Evolutionary conservation across 1,140 invertebrate species (phyloP).

Genomic region (Globodera rostochiensis): DNA sequence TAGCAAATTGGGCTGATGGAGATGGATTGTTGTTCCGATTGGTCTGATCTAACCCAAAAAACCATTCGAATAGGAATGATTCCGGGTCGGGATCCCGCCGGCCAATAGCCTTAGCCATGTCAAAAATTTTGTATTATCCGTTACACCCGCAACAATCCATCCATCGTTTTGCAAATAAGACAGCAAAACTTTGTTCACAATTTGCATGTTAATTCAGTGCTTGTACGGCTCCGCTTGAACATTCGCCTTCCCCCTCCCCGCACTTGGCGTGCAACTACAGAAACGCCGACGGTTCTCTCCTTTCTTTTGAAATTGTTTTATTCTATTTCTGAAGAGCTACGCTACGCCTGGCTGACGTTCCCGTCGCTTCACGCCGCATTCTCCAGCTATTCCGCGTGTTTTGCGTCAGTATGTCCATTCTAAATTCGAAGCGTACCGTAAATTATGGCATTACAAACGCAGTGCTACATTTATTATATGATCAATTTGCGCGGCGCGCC

Average conservation of each 20-base stretch:
- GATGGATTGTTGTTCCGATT: too few species aligned
- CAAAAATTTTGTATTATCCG: too few species aligned
- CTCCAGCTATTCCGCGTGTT: slow-evolving; percentile 60
- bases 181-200: too few species aligned
- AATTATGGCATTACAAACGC: slow-evolving; percentile 10
- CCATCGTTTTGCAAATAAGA: slow-evolving; percentile 20
- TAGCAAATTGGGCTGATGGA: not conserved
- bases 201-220: slow-evolving; percentile 42
- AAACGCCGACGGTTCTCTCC: slow-evolving; percentile 24
- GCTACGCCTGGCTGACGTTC: slow-evolving; percentile 65
- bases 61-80: too few species aligned
- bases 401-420: slow-evolving; percentile 57
- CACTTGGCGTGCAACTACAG: slow-evolving; percentile 63
- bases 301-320: not conserved
- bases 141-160: too few species aligned
- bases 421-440: not conserved
- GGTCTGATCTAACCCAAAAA: too few species aligned
- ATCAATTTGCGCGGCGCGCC: slow-evolving; percentile 64
- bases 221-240: slow-evolving; percentile 63
- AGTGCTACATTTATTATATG: slow-evolving; percentile 66
- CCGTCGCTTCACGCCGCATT: slow-evolving; percentile 65
- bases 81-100: too few species aligned
- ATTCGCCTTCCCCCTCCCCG: slow-evolving; percentile 64
- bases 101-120: too few species aligned
- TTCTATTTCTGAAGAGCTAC: slow-evolving; percentile 52